Base-by-base conservation (phyloP, 2,113 vertebrate genomes). In the Perca schrenkii region DNA sequence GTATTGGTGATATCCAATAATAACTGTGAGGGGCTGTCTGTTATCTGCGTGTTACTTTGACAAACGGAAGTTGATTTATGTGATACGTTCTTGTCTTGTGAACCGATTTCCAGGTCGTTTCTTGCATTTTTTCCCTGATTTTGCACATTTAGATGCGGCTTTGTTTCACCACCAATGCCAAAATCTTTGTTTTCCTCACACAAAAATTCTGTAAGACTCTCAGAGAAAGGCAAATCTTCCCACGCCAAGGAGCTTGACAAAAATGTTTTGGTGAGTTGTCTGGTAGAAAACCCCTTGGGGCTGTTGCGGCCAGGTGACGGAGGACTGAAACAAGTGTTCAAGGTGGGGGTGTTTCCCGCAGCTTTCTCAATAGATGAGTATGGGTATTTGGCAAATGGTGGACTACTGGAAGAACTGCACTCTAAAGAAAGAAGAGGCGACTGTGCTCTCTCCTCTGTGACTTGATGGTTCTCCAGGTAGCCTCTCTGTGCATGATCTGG, bases 151-250 rank as follows among this genome's bases (percentile, higher is more conserved):
- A 22, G 1, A 65, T 65, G 53, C 19, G 19, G 17, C 50, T 79
- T 36, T 0, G 40, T 76, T 76, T 88, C 56, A 72, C 43, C 6
- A 2, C 34, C 54, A 34, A 12, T 17, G 28, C 75, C 22, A 56
- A 52, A 76, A 78, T 80, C 40, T 64, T 77, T 82, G 50, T 84
- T 50, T 61, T 83, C 77, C n/a, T 88, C 60, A 31, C 80, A 77
- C 13, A 93, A 50, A 86, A 90, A 93, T 6, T 71, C 86, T 52
- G 82, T 58, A 4, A 94, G 89, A 86, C 91, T 92, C 82, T 94
- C 93, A 36, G 94, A 94, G 28, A 93, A 91, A 65, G 88, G 91
- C 19, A 91, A 77, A 79, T 94, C 84, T 4, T 89, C 85, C 92
- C 88, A 93, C 19, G 22, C 83, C 61, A 86, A 28, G 0, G 84